Conservation (phyloP, 2,113 vertebrate genomes). For the Aspidoscelis tigris region DNA sequence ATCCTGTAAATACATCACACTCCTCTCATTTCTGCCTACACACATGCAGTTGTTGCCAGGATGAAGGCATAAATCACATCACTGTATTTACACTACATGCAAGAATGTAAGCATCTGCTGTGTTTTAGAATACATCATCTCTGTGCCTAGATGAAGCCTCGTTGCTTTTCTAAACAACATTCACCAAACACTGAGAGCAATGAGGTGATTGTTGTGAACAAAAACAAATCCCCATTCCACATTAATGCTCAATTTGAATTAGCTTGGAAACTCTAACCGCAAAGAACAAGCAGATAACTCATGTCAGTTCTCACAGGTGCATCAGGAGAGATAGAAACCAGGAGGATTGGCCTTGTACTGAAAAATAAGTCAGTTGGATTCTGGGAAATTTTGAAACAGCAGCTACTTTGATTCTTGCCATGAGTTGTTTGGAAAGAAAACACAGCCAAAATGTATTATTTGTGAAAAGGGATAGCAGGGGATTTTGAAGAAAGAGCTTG, state of each 20-base stretch:
- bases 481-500: neutral
- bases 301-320: neutral
- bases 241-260: neutral
- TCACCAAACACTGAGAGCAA: neutral
- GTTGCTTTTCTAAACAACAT: neutral
- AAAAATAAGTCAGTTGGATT: neutral
- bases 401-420: neutral
- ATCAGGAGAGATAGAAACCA: neutral
- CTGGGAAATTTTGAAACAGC: constrained; percentile 17
- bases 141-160: neutral
- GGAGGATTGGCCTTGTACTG: neutral
- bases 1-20: neutral
- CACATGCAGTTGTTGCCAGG: neutral
- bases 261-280: constrained; percentile 16
- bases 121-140: neutral
- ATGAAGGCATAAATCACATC: constrained; percentile 7
- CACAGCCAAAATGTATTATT: neutral
- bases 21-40: constrained; percentile 19
- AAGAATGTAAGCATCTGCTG: constrained; percentile 18
- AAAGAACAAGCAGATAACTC: constrained; percentile 5
- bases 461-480: neutral
- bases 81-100: neutral
- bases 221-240: rapidly evolving
- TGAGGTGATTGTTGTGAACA: neutral
- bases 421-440: neutral